Evolutionary conservation across 2,113 vertebrate genomes (phyloP).

Genomic region (Orcinus orca): DNA sequence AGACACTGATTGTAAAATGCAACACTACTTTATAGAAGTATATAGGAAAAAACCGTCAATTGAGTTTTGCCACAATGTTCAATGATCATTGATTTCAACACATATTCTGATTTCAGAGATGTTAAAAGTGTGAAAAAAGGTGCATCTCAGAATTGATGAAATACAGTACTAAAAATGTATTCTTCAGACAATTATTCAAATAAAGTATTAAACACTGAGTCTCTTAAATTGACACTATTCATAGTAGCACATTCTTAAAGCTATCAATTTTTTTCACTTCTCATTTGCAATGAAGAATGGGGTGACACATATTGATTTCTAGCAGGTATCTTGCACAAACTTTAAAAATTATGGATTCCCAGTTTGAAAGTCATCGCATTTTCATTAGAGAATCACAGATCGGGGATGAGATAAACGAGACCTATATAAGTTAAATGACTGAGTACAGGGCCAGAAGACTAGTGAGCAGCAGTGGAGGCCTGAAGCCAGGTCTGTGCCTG

Average conservation of each 20-base stretch:
- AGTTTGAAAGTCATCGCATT: neutral
- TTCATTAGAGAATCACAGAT: neutral
- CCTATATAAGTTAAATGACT: neutral
- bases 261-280: neutral
- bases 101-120: neutral
- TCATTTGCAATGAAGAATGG: neutral
- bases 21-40: neutral
- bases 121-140: neutral
- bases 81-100: neutral
- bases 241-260: neutral
- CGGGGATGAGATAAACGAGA: neutral
- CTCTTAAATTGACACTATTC: neutral
- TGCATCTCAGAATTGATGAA: neutral
- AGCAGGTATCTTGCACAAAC: neutral
- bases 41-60: neutral
- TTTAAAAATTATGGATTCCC: neutral
- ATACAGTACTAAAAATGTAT: neutral
- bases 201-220: neutral
- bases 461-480: neutral
- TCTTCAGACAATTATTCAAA: neutral
- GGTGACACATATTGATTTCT: neutral
- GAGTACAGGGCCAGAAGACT: neutral
- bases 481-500: neutral
- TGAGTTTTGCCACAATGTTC: constrained; percentile 24
- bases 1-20: neutral